phyloP scores from a whole-genome alignment of 2,113 vertebrate species.

The Euleptes europaea region DNA sequence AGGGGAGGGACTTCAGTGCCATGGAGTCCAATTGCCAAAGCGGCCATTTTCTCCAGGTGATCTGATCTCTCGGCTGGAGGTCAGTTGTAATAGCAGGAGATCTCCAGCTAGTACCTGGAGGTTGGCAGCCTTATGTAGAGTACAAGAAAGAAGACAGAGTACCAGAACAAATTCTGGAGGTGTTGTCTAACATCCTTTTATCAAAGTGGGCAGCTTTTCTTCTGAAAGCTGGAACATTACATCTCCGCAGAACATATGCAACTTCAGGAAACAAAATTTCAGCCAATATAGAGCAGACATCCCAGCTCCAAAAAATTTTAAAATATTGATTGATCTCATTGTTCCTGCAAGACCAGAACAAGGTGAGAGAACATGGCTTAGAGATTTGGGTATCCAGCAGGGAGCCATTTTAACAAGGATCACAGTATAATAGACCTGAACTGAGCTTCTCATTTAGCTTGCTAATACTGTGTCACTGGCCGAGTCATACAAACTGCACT shows the following conservation, averaged over 20 bases:
- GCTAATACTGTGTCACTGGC: background rate
- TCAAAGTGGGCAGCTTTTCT: background rate
- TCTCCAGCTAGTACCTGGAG: too few species aligned
- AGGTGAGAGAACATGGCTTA: conserved; percentile 17
- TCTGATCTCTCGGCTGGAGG: too few species aligned
- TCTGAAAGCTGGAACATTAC: background rate
- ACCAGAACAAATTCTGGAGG: background rate
- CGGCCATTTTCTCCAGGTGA: too few species aligned
- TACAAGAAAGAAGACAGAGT: background rate
- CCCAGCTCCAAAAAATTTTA: background rate
- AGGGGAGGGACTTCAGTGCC: too few species aligned
- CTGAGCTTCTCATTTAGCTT: background rate
- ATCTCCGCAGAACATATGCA: background rate
- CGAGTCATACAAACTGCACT: background rate
- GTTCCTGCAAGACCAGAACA: background rate
- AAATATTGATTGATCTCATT: conserved; percentile 14
- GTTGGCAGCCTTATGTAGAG: too few species aligned
- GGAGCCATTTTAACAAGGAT: conserved; percentile 18
- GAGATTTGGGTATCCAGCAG: conserved; percentile 22
- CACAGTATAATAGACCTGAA: background rate
- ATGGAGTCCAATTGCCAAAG: too few species aligned
- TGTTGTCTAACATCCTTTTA: background rate
- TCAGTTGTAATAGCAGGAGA: too few species aligned
- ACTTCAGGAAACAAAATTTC: background rate
- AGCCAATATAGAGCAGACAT: background rate